Percentiles rank a stretch among this genome's conserved stretches.
Conservation (phyloP, 1,140 invertebrate species). For the Bombus waltoni region DNA sequence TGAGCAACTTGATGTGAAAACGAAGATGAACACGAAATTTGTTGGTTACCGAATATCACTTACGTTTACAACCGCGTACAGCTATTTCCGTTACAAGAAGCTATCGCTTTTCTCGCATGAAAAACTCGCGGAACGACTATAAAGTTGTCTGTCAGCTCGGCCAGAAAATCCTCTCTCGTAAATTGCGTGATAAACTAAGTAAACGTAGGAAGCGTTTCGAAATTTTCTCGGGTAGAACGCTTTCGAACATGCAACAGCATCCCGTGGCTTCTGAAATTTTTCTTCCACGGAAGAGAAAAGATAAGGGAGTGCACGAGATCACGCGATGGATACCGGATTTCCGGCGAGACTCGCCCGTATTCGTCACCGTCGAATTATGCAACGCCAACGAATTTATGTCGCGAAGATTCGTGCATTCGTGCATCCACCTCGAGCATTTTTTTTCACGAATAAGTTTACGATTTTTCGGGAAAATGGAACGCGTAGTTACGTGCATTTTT, state of each 20-base stretch:
- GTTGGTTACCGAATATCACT: not conserved
- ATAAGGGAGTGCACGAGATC: not conserved
- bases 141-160: constrained; percentile 33
- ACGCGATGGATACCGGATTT: constrained; percentile 13
- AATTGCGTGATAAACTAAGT: constrained; percentile 31
- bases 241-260: constrained; percentile 6
- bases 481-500: not conserved
- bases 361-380: constrained; percentile 23
- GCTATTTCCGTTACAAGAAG: constrained; percentile 25
- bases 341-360: constrained; percentile 2
- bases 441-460: not conserved
- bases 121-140: constrained; percentile 21
- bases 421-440: not conserved
- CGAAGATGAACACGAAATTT: not conserved
- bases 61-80: not conserved
- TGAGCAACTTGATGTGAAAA: no score
- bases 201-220: constrained; percentile 4
- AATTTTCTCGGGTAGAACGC: not conserved
- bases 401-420: not conserved
- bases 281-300: not conserved
- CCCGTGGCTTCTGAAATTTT: not conserved
- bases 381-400: not conserved
- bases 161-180: constrained; percentile 20
- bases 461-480: not conserved
- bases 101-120: not conserved